Base-by-base conservation (phyloP, 2,888 invertebrate genomes). In the Brachylomia viminalis region DNA sequence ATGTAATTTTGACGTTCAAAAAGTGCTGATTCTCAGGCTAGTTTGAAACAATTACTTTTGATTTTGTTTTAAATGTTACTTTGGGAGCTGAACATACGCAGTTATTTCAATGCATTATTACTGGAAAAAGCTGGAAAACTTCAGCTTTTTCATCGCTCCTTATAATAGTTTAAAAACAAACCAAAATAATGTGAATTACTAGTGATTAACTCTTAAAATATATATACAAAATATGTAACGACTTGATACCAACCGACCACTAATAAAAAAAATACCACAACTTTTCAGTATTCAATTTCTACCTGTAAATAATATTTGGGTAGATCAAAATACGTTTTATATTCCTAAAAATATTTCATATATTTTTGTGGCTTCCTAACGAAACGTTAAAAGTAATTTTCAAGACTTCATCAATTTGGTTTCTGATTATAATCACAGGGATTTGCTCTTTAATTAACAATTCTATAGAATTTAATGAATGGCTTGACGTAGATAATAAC, bases 401-500 rank as follows among this genome's bases (percentile, higher is more conserved):
- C 33, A 66, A 56, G 52, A 58, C 52, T 72, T 72, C 49, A 75
- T 75, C 58, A 75, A 72, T 80, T 72, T 54, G 52, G 38, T 38
- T 71, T 69, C n/a, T 70, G 84, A 75, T 80, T 72, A 59, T 75
- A 80, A 80, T 75, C 13, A 84, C 47, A 67, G 54, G 15, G 72
- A 75, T 75, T 66, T 71, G 58, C 49, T 52, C 45, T 54, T 62
- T 58, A 61, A 83, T 83, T 82, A 70, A 70, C 38, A 54, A 83
- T 70, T 61, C 33, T 38, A 61, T 72, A 45, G 61, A 66, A 72
- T 8, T 17, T 0, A 49, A 69, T 81, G 33, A 72, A 78, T 62
- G 23, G 64, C 11, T 78, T 33, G n/a, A 66, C 42, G 23, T 8
- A 20, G 38, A 54, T 66, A 59, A 58, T 71, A 45, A 56, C n/a